These are phyloP conservation scores for Latrodectus elegans DNA, from an alignment of 2,888 invertebrate species.

Conservation along the genomic window DNA sequence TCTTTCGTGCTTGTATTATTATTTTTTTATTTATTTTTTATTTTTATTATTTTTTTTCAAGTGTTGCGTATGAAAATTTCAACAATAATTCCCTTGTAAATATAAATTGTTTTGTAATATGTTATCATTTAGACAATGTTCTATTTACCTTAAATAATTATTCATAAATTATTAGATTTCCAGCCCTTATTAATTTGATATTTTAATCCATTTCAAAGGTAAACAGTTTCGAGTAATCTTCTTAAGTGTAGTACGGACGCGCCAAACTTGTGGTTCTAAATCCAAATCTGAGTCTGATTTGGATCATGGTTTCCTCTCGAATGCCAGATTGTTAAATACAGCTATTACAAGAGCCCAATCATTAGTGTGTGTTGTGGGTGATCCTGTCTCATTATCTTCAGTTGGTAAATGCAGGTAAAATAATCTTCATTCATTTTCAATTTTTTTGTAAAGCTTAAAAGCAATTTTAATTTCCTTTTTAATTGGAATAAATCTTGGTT, in stretches of 20 bases:
- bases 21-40: no score
- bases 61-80: no score
- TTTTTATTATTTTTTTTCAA: no score
- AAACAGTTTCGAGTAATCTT: slow-evolving; percentile 90
- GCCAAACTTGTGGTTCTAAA: slow-evolving; percentile 80
- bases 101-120: no score
- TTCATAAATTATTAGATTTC: no score
- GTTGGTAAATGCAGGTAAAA: slow-evolving; percentile 83
- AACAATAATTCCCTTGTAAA: no score
- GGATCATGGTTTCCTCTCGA: slow-evolving; percentile 87
- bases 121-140: no score
- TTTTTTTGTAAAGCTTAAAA: no score
- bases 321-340: slow-evolving; percentile 87
- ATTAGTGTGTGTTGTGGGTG: slow-evolving; percentile 87
- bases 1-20: no score
- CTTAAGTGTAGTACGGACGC: slow-evolving; percentile 85
- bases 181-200: not conserved
- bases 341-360: slow-evolving; percentile 89
- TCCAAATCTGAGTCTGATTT: slow-evolving; percentile 77
- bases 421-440: not conserved
- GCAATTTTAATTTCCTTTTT: no score
- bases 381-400: slow-evolving; percentile 87
- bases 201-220: slow-evolving; percentile 74
- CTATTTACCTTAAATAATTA: no score
- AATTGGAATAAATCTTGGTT: no score